These are phyloP conservation scores for Diuraphis noxia DNA, from an alignment of 1,140 invertebrate species.

Conservation along the genomic window DNA sequence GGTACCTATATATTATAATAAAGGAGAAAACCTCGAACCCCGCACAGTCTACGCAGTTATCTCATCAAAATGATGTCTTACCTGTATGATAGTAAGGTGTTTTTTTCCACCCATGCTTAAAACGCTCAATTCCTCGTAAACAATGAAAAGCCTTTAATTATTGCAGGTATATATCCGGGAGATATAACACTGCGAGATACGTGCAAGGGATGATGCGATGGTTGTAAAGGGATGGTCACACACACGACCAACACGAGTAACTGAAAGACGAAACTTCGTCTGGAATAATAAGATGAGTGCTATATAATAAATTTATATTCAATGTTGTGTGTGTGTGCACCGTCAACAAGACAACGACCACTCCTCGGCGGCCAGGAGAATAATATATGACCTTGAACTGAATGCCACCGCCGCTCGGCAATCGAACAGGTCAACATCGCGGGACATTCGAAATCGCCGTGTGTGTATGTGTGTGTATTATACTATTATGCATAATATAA, in stretches of 20 bases:
- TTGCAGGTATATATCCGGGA: neutral
- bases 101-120: neutral
- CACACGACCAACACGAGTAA: neutral
- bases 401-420: neutral
- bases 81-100: neutral
- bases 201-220: neutral
- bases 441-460: constrained; percentile 40
- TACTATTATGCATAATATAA: constrained; percentile 46
- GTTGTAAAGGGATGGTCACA: neutral
- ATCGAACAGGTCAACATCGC: constrained; percentile 43
- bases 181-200: neutral
- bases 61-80: neutral
- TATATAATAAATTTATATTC: too few relatives aligned
- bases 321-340: neutral
- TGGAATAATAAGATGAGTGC: neutral
- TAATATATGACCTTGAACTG: constrained; percentile 50
- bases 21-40: neutral
- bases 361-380: constrained; percentile 8
- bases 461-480: constrained; percentile 1
- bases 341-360: constrained; percentile 9
- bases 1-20: too few relatives aligned
- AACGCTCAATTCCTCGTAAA: neutral
- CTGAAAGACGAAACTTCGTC: neutral
- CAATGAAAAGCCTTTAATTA: neutral
- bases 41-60: neutral